Conservation (phyloP, 2,113 vertebrate genomes). For the Leucopsar rothschildi region DNA sequence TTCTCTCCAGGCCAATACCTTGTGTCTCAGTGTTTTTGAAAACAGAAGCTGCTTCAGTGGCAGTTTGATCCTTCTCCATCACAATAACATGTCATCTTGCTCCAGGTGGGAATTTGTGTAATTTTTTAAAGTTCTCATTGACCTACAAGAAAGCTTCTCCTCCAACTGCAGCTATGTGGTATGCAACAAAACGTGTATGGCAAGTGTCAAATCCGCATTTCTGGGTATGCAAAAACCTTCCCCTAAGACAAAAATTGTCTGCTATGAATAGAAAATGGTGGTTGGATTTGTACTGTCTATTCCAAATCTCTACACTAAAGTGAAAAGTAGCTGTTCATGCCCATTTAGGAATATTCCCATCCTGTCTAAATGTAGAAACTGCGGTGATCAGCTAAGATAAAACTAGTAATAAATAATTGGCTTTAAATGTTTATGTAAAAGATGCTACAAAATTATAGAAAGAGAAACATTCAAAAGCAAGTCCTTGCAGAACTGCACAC, state of each 20-base stretch:
- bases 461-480: background rate
- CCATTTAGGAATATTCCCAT: background rate
- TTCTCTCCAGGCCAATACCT: background rate
- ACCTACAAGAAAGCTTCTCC: background rate
- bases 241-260: background rate
- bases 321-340: background rate
- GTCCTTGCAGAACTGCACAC: background rate
- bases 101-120: background rate
- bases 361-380: background rate
- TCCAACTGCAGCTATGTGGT: background rate
- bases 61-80: background rate
- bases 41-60: background rate
- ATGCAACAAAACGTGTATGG: background rate
- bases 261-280: background rate
- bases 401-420: background rate
- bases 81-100: accelerated
- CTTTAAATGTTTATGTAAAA: background rate
- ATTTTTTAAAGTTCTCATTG: background rate
- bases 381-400: background rate
- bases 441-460: background rate
- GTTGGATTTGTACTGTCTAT: background rate
- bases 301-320: background rate
- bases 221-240: accelerated
- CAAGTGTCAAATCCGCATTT: background rate
- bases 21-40: background rate